Conservation (phyloP, 2,113 vertebrate species). For the Carollia perspicillata region DNA sequence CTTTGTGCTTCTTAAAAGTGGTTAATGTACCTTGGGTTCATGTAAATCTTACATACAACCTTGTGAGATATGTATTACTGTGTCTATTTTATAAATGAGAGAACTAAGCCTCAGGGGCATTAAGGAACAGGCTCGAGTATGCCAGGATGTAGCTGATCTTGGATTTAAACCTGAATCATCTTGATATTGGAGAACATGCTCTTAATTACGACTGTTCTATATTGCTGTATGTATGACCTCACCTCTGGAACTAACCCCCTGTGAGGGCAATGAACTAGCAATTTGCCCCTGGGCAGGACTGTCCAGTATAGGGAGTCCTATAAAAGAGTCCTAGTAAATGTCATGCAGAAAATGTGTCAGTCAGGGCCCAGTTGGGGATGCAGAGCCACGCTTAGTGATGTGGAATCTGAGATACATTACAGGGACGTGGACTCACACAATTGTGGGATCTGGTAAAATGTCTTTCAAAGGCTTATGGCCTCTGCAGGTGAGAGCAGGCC, state of each 20-base stretch:
- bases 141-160: background rate
- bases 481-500: background rate
- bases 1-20: background rate
- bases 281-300: background rate
- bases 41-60: background rate
- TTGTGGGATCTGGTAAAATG: background rate
- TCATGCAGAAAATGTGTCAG: background rate
- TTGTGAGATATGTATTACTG: background rate
- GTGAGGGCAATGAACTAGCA: background rate
- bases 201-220: background rate
- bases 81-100: slow-evolving; percentile 15
- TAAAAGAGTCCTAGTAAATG: background rate
- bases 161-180: background rate
- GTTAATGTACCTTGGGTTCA: background rate
- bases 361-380: background rate
- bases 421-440: background rate
- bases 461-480: background rate
- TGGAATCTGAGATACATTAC: background rate
- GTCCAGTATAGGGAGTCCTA: background rate
- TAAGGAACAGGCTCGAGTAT: background rate
- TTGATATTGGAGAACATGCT: background rate
- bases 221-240: background rate
- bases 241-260: background rate
- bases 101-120: background rate
- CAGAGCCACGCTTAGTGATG: background rate